A percentile compares a stretch with the other conserved stretches of the same genome.
Conservation (phyloP, 92 coral and sea anemone species). For the Epizoanthus rinbou region DNA sequence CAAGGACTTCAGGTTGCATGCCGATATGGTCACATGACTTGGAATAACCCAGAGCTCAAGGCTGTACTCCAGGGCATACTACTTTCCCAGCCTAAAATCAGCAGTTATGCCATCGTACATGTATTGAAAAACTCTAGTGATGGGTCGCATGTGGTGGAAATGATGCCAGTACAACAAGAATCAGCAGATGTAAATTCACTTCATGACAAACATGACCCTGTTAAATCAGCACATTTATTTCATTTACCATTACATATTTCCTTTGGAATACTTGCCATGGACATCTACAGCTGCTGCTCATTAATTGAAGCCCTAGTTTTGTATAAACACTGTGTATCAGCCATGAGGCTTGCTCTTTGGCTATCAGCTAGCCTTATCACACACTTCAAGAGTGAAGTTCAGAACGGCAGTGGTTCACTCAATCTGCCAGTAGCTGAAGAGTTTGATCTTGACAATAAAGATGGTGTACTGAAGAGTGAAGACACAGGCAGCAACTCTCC, state of each 20-base stretch:
- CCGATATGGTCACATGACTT: background rate
- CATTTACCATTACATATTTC: conserved; percentile 22
- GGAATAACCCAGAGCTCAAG: conserved; percentile 13
- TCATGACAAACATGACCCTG: background rate
- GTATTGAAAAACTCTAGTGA: background rate
- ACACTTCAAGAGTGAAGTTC: conserved; percentile 15
- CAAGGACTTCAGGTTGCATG: conserved; percentile 19
- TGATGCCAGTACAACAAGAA: no score
- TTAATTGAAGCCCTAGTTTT: conserved; percentile 28
- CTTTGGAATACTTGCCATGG: conserved; percentile 9
- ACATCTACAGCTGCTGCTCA: conserved; percentile 24
- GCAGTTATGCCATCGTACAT: conserved; percentile 25
- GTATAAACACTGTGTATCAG: background rate
- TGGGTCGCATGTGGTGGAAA: background rate
- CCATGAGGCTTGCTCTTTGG: conserved; percentile 24
- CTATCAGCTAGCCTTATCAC: conserved; percentile 14
- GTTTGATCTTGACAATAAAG: background rate
- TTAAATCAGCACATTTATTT: background rate
- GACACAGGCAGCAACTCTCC: background rate
- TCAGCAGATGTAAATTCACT: no score
- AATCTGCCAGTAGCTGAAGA: conserved; percentile 18
- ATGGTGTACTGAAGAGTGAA: background rate
- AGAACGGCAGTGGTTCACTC: background rate
- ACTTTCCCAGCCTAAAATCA: conserved; percentile 4
- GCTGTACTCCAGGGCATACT: conserved; percentile 18